phyloP scores from a whole-genome alignment of 2,888 invertebrate species.

The Trypoxylon attenuatum region DNA sequence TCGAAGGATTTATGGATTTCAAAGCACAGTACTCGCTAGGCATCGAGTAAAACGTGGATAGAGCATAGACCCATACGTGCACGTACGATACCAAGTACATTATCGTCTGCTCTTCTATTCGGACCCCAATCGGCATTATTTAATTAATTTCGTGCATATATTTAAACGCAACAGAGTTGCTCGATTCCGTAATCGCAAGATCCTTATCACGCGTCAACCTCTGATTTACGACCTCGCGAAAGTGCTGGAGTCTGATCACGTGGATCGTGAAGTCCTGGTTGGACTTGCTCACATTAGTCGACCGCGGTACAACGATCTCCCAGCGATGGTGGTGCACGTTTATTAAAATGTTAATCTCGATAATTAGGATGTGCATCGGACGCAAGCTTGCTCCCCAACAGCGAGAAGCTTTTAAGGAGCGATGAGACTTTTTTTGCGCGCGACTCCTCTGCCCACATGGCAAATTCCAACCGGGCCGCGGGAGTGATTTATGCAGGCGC shows the following conservation, averaged over 20 bases:
- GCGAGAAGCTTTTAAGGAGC: neutral
- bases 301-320: too few species aligned
- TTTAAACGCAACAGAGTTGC: neutral
- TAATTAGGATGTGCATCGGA: neutral
- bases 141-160: constrained; percentile 1
- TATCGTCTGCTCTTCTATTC: neutral
- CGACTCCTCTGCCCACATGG: constrained; percentile 35
- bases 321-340: too few species aligned
- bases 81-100: neutral
- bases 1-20: constrained; percentile 51
- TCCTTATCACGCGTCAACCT: neutral
- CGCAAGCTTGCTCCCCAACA: neutral
- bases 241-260: too few species aligned
- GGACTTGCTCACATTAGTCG: too few species aligned
- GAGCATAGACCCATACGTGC: neutral
- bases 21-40: constrained; percentile 31
- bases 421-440: constrained; percentile 4
- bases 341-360: neutral
- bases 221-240: too few species aligned
- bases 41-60: constrained; percentile 7
- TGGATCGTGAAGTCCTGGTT: too few species aligned
- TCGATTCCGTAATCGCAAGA: neutral
- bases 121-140: neutral
- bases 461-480: constrained; percentile 28
- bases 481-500: constrained; percentile 47